A percentile compares a stretch with the other conserved stretches of the same genome.
Conservation (phyloP, 1,140 invertebrate genomes). For the Teleopsis dalmanni region DNA sequence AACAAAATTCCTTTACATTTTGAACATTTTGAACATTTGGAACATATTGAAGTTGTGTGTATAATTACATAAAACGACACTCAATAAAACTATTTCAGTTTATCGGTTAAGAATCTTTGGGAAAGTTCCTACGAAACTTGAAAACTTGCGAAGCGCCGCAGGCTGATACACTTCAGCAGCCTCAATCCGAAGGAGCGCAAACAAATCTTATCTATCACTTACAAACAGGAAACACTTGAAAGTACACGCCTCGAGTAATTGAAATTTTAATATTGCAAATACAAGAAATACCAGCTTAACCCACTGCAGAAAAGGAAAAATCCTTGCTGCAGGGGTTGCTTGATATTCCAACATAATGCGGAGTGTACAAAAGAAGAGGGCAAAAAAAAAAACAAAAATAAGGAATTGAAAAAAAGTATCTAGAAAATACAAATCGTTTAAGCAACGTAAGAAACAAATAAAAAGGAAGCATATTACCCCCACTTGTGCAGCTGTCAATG, state of each 20-base stretch:
- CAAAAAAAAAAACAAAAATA: constrained; percentile 7
- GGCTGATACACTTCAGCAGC: too few species aligned
- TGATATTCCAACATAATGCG: constrained; percentile 14
- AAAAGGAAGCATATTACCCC: neutral
- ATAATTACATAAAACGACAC: too few species aligned
- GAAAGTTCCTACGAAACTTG: too few species aligned
- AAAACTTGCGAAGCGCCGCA: too few species aligned
- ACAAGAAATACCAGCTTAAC: constrained; percentile 7
- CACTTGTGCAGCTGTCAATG: constrained; percentile 16
- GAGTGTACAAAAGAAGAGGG: neutral
- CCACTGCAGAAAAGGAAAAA: neutral
- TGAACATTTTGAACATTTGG: too few species aligned
- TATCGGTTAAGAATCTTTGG: too few species aligned
- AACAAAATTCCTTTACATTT: too few species aligned
- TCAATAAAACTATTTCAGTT: too few species aligned
- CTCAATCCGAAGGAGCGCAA: too few species aligned
- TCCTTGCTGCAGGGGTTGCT: constrained; percentile 8
- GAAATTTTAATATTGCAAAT: constrained; percentile 13
- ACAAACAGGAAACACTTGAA: constrained; percentile 11
- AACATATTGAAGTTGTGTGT: too few species aligned
- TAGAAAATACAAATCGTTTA: neutral
- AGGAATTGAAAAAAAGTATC: neutral
- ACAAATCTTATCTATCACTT: constrained; percentile 2
- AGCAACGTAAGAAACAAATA: neutral
- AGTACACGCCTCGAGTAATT: constrained; percentile 11